These are phyloP conservation scores for Eupithecia insigniata DNA, from an alignment of 2,888 invertebrate species.

Conservation along the genomic window DNA sequence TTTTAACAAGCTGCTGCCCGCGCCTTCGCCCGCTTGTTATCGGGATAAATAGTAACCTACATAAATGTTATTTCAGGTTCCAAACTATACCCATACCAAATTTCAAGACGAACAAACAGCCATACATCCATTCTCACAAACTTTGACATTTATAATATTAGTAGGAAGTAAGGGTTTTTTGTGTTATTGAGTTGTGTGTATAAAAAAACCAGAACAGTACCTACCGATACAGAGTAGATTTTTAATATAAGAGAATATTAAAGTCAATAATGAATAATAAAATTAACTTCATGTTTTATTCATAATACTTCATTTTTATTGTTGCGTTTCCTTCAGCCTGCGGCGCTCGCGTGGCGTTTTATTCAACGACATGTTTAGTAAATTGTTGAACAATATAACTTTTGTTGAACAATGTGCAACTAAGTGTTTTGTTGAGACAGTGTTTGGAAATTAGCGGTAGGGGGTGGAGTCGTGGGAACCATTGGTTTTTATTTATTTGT, in stretches of 20 bases:
- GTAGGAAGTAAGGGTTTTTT: no score
- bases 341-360: constrained; percentile 74
- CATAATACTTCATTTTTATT: constrained; percentile 58
- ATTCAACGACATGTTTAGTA: constrained; percentile 64
- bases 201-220: not conserved
- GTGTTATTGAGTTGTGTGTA: not conserved
- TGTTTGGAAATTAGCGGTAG: constrained; percentile 68
- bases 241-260: no score
- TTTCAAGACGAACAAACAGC: no score
- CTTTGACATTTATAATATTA: no score
- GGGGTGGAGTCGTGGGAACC: constrained; percentile 45
- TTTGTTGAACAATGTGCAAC: constrained; percentile 27
- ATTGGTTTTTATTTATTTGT: constrained; percentile 24
- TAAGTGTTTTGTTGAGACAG: constrained; percentile 47
- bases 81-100: no score
- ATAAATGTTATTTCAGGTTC: no score
- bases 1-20: no score
- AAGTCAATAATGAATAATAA: constrained; percentile 10
- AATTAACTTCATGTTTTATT: constrained; percentile 67
- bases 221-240: not conserved
- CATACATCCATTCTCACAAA: no score
- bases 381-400: constrained; percentile 32
- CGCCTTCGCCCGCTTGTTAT: no score
- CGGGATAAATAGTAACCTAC: no score
- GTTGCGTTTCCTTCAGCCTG: constrained; percentile 70